phyloP scores from a whole-genome alignment of 1,140 invertebrate species.

The Maconellicoccus hirsutus region DNA sequence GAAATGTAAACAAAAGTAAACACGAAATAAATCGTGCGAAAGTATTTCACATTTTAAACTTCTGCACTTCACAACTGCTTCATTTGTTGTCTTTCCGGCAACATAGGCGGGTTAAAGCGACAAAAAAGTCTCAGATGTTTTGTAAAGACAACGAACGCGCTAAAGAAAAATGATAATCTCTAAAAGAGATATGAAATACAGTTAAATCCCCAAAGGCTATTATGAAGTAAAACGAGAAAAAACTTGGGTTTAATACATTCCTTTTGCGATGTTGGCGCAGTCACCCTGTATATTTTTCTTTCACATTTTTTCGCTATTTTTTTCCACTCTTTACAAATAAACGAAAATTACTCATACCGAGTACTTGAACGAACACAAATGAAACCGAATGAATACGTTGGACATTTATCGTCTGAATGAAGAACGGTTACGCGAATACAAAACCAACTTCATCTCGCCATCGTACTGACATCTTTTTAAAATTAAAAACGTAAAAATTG shows the following conservation, averaged over 20 bases:
- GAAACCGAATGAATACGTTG: conserved; percentile 3
- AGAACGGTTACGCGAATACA: background rate
- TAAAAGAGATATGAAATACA: conserved; percentile 17
- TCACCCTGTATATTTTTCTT: background rate
- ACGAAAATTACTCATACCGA: conserved; percentile 9
- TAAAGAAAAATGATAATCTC: conserved; percentile 21
- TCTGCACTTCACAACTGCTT: background rate
- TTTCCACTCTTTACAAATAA: background rate
- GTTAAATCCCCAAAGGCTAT: conserved; percentile 16
- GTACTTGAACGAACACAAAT: background rate
- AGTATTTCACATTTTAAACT: conserved; percentile 11
- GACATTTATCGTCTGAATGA: background rate
- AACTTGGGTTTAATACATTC: conserved; percentile 15
- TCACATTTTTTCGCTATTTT: background rate
- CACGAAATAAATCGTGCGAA: background rate
- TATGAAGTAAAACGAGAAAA: conserved; percentile 14
- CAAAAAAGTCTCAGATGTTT: conserved; percentile 14
- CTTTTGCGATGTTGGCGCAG: background rate
- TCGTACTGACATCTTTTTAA: background rate
- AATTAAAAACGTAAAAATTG: background rate
- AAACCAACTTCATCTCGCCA: background rate
- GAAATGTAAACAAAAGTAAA: conserved; percentile 1
- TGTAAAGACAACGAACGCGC: background rate
- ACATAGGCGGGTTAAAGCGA: background rate
- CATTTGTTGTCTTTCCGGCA: conserved; percentile 15